Percentiles rank a stretch among this genome's conserved stretches.
Evolutionary conservation across 1,140 invertebrate genomes (phyloP).

Genomic region (Tribolium madens): DNA sequence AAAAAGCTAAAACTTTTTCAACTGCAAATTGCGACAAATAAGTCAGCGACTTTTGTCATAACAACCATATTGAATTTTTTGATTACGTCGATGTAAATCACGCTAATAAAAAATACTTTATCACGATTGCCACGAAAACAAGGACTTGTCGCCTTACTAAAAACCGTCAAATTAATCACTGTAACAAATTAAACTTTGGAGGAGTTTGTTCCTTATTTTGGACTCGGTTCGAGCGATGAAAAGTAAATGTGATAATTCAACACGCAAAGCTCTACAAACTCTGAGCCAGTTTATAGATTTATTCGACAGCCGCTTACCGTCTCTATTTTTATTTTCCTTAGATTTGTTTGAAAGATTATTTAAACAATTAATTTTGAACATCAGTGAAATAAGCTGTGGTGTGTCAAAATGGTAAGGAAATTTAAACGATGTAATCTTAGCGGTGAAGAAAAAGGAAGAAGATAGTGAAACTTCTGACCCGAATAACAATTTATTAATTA

Average conservation of each 20-base stretch:
- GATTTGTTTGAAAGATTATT: neutral
- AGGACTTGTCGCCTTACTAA: slow-evolving; percentile 29
- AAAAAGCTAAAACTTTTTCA: slow-evolving; percentile 14
- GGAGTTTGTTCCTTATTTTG: slow-evolving; percentile 27
- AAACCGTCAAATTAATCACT: slow-evolving; percentile 36
- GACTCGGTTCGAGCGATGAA: slow-evolving; percentile 18
- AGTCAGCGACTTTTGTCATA: neutral
- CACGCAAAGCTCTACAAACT: slow-evolving; percentile 10
- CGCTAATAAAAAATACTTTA: slow-evolving; percentile 35
- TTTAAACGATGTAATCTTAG: slow-evolving; percentile 20
- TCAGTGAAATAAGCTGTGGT: neutral
- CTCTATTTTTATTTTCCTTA: neutral
- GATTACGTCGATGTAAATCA: slow-evolving; percentile 12
- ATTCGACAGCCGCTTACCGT: neutral
- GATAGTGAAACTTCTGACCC: slow-evolving; percentile 41
- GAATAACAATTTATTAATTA: slow-evolving; percentile 53
- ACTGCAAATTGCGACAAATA: neutral
- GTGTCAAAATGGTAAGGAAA: slow-evolving; percentile 1
- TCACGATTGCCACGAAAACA: slow-evolving; percentile 31
- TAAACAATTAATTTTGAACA: slow-evolving; percentile 1
- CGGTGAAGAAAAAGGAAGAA: neutral
- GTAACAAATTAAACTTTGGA: slow-evolving; percentile 31
- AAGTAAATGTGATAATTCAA: slow-evolving; percentile 30
- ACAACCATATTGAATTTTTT: slow-evolving; percentile 17
- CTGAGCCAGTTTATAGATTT: slow-evolving; percentile 5